Evolutionary conservation across 2,113 vertebrate genomes (phyloP).

Genomic region (Lontra canadensis): DNA sequence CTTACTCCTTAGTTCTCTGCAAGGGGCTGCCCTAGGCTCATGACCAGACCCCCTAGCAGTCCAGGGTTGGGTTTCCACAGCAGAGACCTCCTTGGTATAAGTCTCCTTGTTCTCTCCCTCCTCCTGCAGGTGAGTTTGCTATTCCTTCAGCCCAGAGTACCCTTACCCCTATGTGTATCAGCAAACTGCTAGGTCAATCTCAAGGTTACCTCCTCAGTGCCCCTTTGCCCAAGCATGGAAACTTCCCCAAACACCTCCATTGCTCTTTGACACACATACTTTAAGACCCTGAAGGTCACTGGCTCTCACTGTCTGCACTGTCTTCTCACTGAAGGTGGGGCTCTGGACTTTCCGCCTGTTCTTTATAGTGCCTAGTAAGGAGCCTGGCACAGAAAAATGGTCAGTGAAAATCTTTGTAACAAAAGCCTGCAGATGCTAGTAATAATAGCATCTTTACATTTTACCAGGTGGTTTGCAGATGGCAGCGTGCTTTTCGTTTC

Average conservation of each 20-base stretch:
- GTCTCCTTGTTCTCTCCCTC: too few relatives aligned
- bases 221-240: background rate
- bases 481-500: background rate
- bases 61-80: background rate
- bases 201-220: background rate
- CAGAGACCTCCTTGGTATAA: background rate
- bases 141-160: background rate
- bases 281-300: background rate
- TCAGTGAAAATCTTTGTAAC: background rate
- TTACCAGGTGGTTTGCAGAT: background rate
- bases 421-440: background rate
- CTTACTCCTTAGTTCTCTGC: background rate
- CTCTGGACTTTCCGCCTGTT: background rate
- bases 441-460: background rate
- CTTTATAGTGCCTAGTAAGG: background rate
- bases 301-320: background rate
- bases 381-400: background rate
- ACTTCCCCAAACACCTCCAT: background rate
- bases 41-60: background rate
- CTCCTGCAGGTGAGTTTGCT: background rate
- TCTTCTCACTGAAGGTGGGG: background rate
- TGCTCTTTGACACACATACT: background rate
- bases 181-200: background rate
- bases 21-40: background rate
- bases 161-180: background rate